Evolutionary conservation across 2,888 invertebrate genomes (phyloP).

Genomic region (Boloria euphrosyne): DNA sequence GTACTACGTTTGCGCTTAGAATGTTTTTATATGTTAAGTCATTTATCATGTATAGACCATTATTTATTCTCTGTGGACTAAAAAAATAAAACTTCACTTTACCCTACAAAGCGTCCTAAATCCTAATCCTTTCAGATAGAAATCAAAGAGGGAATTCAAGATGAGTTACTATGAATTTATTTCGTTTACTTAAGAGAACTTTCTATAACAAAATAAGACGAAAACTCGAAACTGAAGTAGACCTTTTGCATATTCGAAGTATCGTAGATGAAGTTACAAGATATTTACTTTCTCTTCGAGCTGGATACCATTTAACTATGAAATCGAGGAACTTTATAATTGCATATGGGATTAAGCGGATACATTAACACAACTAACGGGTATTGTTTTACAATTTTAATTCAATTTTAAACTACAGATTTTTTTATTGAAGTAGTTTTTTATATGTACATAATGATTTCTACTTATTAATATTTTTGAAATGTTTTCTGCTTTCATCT

Average conservation of each 20-base stretch:
- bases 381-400: too few species aligned
- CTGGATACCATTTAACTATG: constrained; percentile 6
- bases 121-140: constrained; percentile 37
- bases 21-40: too few species aligned
- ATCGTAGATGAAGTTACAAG: constrained; percentile 4
- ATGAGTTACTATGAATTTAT: constrained; percentile 51
- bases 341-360: background rate
- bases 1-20: too few species aligned
- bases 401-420: too few species aligned
- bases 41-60: too few species aligned
- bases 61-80: too few species aligned
- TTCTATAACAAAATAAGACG: constrained; percentile 54
- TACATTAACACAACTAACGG: too few species aligned
- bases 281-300: constrained; percentile 10
- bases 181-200: constrained; percentile 47
- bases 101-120: background rate
- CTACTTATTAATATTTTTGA: too few species aligned
- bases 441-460: too few species aligned
- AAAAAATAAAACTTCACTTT: too few species aligned
- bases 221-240: constrained; percentile 20
- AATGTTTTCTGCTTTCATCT: background rate
- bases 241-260: constrained; percentile 29
- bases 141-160: constrained; percentile 49
- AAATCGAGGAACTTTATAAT: background rate
- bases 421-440: too few species aligned